A percentile compares a stretch with the other conserved stretches of the same genome.
phyloP scores from a whole-genome alignment of 2,113 vertebrate genomes.

The Casuarius casuarius region DNA sequence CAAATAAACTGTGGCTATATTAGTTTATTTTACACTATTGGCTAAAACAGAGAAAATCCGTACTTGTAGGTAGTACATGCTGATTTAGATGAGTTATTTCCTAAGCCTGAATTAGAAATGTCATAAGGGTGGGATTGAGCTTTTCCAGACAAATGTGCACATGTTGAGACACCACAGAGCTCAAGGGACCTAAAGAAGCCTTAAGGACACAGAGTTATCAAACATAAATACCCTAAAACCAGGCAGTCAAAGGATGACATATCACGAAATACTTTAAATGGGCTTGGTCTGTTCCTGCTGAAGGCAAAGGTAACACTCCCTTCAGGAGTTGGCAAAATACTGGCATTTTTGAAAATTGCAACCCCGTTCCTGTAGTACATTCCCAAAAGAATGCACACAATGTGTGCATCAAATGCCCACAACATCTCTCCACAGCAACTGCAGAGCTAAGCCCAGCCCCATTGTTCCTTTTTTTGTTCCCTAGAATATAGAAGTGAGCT shows the following conservation, averaged over 20 bases:
- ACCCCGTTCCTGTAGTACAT: too few species aligned
- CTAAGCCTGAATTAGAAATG: too few species aligned
- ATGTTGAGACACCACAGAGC: background rate
- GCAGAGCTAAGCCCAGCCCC: background rate
- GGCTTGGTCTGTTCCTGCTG: background rate
- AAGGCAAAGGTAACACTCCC: background rate
- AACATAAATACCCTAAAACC: accelerated
- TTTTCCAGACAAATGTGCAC: background rate
- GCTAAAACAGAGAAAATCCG: background rate
- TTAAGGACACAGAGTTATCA: background rate
- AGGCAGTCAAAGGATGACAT: background rate
- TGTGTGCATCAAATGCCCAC: too few species aligned
- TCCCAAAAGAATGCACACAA: background rate
- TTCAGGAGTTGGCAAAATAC: background rate
- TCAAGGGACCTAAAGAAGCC: background rate
- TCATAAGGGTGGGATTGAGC: background rate
- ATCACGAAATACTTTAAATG: too few species aligned
- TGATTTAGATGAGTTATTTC: background rate
- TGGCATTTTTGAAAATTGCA: background rate
- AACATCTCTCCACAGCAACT: too few species aligned
- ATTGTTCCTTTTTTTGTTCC: background rate
- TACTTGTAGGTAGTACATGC: too few species aligned
- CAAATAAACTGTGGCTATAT: too few species aligned
- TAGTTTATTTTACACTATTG: background rate
- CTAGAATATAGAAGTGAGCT: slow-evolving; percentile 51